Base-by-base conservation (phyloP, 2,888 invertebrate species). In the Dysmachus trigonus region DNA sequence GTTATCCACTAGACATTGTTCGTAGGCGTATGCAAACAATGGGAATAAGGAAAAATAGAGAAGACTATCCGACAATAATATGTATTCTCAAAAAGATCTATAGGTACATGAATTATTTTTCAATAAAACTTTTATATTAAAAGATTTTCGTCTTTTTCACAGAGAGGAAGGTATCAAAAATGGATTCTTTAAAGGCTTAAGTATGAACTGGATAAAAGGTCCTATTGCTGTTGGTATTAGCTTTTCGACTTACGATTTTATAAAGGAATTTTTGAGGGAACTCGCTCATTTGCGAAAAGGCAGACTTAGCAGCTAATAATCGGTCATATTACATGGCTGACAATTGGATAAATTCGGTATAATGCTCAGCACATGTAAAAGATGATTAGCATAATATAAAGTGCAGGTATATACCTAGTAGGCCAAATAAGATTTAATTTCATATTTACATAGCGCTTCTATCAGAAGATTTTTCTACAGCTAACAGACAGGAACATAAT, bases 201-300 rank as follows among this genome's bases (percentile, higher is more conserved):
- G 97, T 89, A 98, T 99, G 98, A 99, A 99, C 93, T 99, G 99
- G 98, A 96, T 99, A 84, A 97, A 97, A 91, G 97, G 97, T 0
- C 97, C 97, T 7, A 95, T 97, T 83, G 96, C 97, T 0, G 97
- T 97, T 10, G 99, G 99, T 86, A 98, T 99, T 89, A 98, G 98
- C 90, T 99, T 99, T 93, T 97, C 98, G 3, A 97, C 97, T 0
- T 98, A 98, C 92, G 99, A 99, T 92, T 93, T 94, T 72, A 94
- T 96, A 87, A 95, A 95, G 88, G 93, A 94, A 85, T 91, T 93
- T 8, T 92, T 96, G 33, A 92, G 95, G 88, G 93, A 92, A 88
- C 86, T 92, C 85, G 90, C 91, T 62, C 91, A 91, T 86, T 89
- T 90, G 31, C 91, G 91, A 86, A 90, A 90, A 76, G 91, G 91